These are phyloP conservation scores for Drosophila sturtevanti DNA, from an alignment of 1,140 invertebrate species.

Conservation along the genomic window DNA sequence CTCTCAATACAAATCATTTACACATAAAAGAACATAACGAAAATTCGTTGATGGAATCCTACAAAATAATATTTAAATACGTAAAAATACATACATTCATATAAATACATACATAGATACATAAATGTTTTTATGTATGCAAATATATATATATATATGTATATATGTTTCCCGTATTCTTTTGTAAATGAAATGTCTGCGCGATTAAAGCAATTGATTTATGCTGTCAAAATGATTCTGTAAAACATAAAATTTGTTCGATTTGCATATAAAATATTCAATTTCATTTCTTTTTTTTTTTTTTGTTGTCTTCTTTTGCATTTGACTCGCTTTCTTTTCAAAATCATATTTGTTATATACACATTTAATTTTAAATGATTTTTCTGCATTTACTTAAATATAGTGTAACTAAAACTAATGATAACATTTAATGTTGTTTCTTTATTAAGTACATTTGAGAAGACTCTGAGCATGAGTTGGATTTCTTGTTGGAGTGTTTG, in stretches of 20 bases:
- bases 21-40: slow-evolving; percentile 31
- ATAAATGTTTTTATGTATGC: not conserved
- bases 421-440: slow-evolving; percentile 63
- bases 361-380: slow-evolving; percentile 58
- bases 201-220: slow-evolving; percentile 34
- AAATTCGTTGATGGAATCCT: slow-evolving; percentile 42
- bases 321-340: slow-evolving; percentile 29
- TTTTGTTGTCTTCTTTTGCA: slow-evolving; percentile 12
- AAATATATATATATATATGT: not conserved
- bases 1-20: slow-evolving; percentile 43
- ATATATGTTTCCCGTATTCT: slow-evolving; percentile 12
- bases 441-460: slow-evolving; percentile 57
- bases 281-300: not conserved
- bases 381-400: slow-evolving; percentile 49
- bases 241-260: slow-evolving; percentile 23
- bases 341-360: slow-evolving; percentile 61
- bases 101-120: not conserved
- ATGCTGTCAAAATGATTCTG: slow-evolving; percentile 32
- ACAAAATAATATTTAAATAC: slow-evolving; percentile 32
- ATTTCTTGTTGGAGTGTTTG: slow-evolving; percentile 20
- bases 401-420: slow-evolving; percentile 75
- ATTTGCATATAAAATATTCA: slow-evolving; percentile 15
- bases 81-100: not conserved
- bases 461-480: slow-evolving; percentile 59
- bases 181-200: not conserved